Conservation (phyloP, 2,888 invertebrate genomes). For the Lasioglossum zephyrum region DNA sequence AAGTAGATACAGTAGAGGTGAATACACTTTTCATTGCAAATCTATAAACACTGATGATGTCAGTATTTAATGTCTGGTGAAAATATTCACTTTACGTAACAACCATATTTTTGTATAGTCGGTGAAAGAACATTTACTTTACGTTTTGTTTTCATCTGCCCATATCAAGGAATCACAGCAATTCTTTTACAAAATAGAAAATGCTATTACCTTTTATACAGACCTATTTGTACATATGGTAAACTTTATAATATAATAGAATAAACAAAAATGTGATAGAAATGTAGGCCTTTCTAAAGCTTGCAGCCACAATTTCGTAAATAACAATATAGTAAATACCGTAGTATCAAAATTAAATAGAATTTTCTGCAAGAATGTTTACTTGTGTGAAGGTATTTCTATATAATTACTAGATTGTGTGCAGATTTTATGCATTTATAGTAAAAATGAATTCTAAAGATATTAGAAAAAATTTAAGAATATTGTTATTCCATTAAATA, state of each 20-base stretch:
- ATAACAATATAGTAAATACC: not conserved
- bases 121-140: not conserved
- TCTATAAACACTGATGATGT: not conserved
- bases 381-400: not conserved
- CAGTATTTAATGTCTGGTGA: not conserved
- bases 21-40: not conserved
- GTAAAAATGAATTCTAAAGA: not conserved
- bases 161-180: not conserved
- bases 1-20: not conserved
- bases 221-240: not conserved
- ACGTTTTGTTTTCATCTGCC: not conserved
- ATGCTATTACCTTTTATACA: not conserved
- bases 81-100: not conserved
- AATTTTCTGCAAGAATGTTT: not conserved
- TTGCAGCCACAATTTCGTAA: not conserved
- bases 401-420: not conserved
- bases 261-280: not conserved
- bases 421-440: not conserved
- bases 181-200: not conserved
- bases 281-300: not conserved
- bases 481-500: not conserved
- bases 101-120: not conserved
- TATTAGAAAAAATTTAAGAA: not conserved
- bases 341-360: not conserved
- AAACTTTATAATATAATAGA: conserved; percentile 6